Conservation (phyloP, 2,888 invertebrate genomes). For the Orthosia gothica region DNA sequence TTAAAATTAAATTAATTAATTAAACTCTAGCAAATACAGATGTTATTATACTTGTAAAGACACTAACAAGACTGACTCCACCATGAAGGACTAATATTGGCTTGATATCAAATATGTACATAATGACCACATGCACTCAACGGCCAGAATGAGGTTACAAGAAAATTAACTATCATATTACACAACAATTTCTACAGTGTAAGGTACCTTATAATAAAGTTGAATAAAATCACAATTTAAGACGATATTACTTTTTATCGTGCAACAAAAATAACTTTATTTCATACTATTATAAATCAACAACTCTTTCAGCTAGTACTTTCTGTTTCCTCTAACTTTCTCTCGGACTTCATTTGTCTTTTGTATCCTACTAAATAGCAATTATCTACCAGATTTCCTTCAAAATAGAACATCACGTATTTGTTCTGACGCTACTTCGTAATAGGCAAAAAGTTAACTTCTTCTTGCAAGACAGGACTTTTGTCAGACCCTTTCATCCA, state of each 20-base stretch:
- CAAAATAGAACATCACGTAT: too few relatives aligned
- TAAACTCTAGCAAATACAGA: too few relatives aligned
- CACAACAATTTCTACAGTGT: neutral
- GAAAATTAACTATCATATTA: neutral
- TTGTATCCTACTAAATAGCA: neutral
- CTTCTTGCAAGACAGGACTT: slow-evolving; percentile 17
- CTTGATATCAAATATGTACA: neutral
- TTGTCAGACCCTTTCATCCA: slow-evolving; percentile 36
- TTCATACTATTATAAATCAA: neutral
- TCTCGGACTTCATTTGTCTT: neutral
- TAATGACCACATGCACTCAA: neutral
- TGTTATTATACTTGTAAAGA: too few relatives aligned
- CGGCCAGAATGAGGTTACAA: neutral
- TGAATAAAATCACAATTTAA: too few relatives aligned
- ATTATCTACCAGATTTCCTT: neutral
- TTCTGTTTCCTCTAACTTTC: neutral
- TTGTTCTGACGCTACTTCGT: neutral
- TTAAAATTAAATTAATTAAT: too few relatives aligned
- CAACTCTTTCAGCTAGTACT: too few relatives aligned
- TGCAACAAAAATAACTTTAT: neutral
- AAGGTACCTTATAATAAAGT: too few relatives aligned
- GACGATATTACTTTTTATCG: too few relatives aligned
- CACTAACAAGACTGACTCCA: too few relatives aligned
- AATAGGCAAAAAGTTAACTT: slow-evolving; percentile 26
- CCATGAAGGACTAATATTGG: too few relatives aligned